Conservation (phyloP, 2,797 vertebrate species). For the Echeneis naucrates region DNA sequence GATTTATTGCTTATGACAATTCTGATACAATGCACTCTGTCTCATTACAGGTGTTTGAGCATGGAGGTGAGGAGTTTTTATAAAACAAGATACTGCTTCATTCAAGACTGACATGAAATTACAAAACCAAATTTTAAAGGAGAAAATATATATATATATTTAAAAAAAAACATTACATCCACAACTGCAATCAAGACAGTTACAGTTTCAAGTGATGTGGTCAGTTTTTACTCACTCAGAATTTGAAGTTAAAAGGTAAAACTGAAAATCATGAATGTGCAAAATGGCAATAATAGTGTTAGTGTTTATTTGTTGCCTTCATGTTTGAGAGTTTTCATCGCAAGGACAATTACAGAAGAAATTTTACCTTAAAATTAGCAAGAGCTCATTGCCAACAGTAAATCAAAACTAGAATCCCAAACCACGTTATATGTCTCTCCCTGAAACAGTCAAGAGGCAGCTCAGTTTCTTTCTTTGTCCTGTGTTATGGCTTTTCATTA, state of each 20-base stretch:
- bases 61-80: constrained; percentile 9
- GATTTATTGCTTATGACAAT: constrained; percentile 41
- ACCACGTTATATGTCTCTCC: too few relatives aligned
- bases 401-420: too few relatives aligned
- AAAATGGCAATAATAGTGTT: constrained; percentile 11
- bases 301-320: not conserved
- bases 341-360: not conserved
- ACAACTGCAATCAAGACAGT: constrained; percentile 49
- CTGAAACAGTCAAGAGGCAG: too few relatives aligned
- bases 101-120: constrained; percentile 9
- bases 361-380: not conserved
- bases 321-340: not conserved
- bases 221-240: not conserved
- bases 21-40: constrained; percentile 8
- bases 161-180: constrained; percentile 6
- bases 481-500: too few relatives aligned
- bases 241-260: not conserved
- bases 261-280: not conserved
- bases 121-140: constrained; percentile 8
- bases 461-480: too few relatives aligned
- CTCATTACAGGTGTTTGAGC: constrained; percentile 16
- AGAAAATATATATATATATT: constrained; percentile 13
- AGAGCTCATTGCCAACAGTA: not conserved
- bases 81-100: constrained; percentile 9
- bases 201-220: constrained; percentile 22